Percentiles rank a stretch among this genome's conserved stretches.
Evolutionary conservation across 1,140 invertebrate genomes (phyloP).

Genomic region (Tetragonula clypearis): DNA sequence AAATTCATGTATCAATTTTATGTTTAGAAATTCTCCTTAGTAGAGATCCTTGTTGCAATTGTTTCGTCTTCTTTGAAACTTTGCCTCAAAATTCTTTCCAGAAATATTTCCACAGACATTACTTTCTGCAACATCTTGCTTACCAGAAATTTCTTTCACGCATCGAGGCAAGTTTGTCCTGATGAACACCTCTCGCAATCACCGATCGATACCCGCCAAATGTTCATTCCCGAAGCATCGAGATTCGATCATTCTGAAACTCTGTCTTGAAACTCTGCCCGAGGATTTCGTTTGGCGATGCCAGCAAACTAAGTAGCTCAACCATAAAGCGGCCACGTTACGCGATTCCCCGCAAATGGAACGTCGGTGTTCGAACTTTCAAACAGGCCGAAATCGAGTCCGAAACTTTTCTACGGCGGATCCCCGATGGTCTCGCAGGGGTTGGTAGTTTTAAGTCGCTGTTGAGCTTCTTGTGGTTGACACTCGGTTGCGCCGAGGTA

Average conservation of each 20-base stretch:
- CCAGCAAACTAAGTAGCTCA: too few relatives aligned
- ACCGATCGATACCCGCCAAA: background rate
- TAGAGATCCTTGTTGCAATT: too few relatives aligned
- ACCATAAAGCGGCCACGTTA: background rate
- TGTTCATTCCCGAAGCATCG: background rate
- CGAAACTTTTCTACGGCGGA: background rate
- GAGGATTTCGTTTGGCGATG: background rate
- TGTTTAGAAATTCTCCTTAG: too few relatives aligned
- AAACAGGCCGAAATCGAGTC: conserved; percentile 16
- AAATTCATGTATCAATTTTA: too few relatives aligned
- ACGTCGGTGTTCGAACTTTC: conserved; percentile 24
- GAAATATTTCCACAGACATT: too few relatives aligned
- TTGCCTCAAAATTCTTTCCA: too few relatives aligned
- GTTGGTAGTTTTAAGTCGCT: conserved; percentile 15
- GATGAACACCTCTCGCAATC: too few relatives aligned
- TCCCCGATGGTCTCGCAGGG: background rate
- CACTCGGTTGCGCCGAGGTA: background rate
- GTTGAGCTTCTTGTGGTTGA: conserved; percentile 16
- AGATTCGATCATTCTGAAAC: background rate
- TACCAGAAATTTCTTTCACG: background rate
- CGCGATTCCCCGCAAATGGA: conserved; percentile 18
- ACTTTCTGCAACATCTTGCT: too few relatives aligned
- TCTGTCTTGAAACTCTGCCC: background rate
- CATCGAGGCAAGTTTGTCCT: too few relatives aligned
- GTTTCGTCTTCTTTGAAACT: too few relatives aligned